phyloP scores from a whole-genome alignment of 2,888 invertebrate genomes.

The Alentia gelatinosa region DNA sequence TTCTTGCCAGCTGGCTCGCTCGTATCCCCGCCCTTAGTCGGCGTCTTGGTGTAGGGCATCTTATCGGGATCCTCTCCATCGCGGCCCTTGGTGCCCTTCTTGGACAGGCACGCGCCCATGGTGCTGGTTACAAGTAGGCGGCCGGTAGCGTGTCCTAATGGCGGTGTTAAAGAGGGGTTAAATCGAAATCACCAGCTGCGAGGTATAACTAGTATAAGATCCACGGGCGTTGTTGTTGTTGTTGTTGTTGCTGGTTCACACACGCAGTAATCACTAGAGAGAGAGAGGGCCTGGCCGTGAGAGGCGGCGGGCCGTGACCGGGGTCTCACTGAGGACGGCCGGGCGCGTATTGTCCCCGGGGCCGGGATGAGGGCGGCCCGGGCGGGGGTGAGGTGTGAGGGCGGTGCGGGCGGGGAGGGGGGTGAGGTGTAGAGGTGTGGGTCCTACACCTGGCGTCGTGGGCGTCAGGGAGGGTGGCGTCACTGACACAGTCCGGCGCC shows the following conservation, averaged over 20 bases:
- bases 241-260: background rate
- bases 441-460: no score
- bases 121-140: background rate
- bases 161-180: background rate
- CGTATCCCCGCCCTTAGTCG: background rate
- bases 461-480: no score
- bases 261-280: background rate
- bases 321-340: no score
- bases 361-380: no score
- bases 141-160: background rate
- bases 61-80: conserved; percentile 59
- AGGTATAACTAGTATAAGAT: background rate
- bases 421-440: no score
- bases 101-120: conserved; percentile 60
- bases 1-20: no score
- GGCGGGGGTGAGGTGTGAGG: no score
- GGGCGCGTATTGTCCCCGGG: no score
- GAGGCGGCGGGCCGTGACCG: no score
- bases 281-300: background rate
- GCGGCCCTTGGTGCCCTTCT: conserved; percentile 58
- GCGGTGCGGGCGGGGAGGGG: no score
- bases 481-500: no score
- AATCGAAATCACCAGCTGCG: background rate
- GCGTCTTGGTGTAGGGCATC: conserved; percentile 58
- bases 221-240: background rate